Evolutionary conservation across 2,113 vertebrate species (phyloP).

Genomic region (Australoheros scitulus): DNA sequence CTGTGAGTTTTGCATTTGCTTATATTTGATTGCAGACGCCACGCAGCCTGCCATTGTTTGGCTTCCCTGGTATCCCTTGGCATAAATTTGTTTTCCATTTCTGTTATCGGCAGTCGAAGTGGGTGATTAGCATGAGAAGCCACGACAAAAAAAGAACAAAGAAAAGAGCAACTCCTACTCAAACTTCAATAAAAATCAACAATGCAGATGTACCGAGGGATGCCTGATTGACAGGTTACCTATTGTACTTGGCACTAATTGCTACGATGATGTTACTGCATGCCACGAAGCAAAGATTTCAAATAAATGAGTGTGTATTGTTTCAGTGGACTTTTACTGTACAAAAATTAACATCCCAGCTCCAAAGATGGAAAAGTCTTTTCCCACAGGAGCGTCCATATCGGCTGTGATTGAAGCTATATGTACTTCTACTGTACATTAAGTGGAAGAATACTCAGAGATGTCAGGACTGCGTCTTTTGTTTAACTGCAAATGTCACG

Average conservation of each 20-base stretch:
- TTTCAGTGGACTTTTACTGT: background rate
- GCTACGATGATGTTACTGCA: conserved; percentile 22
- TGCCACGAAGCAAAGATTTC: background rate
- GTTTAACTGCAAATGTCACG: background rate
- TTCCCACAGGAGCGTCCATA: background rate
- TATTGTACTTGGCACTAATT: conserved; percentile 10
- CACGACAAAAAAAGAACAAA: conserved; percentile 25
- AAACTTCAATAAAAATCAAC: conserved; percentile 34
- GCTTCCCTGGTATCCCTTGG: background rate
- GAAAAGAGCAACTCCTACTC: conserved; percentile 42
- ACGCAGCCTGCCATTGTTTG: conserved; percentile 12
- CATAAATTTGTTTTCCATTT: conserved; percentile 34
- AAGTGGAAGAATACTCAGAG: background rate
- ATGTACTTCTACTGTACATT: background rate
- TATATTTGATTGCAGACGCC: conserved; percentile 32
- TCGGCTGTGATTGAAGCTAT: background rate
- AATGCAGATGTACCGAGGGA: conserved; percentile 10
- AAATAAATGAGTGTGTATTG: background rate
- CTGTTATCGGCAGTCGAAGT: conserved; percentile 5
- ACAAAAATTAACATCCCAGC: background rate
- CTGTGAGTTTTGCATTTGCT: conserved; percentile 21
- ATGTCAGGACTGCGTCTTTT: background rate
- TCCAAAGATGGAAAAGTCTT: background rate
- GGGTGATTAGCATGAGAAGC: conserved; percentile 46
- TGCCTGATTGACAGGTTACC: conserved; percentile 48